Base-by-base conservation (phyloP, 2,797 vertebrate genomes). In the Anniella stebbinsi region DNA sequence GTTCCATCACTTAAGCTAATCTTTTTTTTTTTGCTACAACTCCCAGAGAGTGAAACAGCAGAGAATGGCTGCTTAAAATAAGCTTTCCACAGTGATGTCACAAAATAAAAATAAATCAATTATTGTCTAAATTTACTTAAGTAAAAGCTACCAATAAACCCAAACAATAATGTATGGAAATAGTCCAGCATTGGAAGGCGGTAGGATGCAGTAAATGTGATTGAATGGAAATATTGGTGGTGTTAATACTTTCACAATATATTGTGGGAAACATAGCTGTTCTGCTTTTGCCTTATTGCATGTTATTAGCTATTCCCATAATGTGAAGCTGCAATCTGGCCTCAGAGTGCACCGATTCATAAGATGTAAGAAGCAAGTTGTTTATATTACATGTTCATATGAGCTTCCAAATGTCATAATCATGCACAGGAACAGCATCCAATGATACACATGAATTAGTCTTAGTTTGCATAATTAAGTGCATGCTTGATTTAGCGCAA, bases 121-220 rank as follows among this genome's bases (percentile, higher is more conserved):
- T 78, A 57, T 45, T 88, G 36, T 80, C 83, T 85, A 80, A n/a
- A 78, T 89, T 78, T 85, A 60, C 75, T 70, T 78, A 85, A 80
- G 60, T 85, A 85, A 85, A 89, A 85, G 63, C 82, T 78, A 66
- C 82, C 73, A 80, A 80, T 85, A 80, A 69, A 78, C 82, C 72
- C 77, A 69, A 84, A 54, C 48, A 77, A 48, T 87, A 85, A 89
- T 57, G 66, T 57, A 69, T 30, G 82, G 88, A 89, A 89, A 85
- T 30, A 72, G 73, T 57, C 73, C 36, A 85, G 75, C 75, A 57
- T 38, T 89, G 63, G 73, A 84, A 89, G 83, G 63, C 77, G 82
- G 60, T 89, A 73, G 45, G 66, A 57, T 57, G 82, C n/a, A 89
- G n/a, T 85, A 85, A 89, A 89, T 57, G 51, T 85, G 81, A 67